Evolutionary conservation across 1,140 invertebrate species (phyloP).

Genomic region (Leptinotarsa lineolata): DNA sequence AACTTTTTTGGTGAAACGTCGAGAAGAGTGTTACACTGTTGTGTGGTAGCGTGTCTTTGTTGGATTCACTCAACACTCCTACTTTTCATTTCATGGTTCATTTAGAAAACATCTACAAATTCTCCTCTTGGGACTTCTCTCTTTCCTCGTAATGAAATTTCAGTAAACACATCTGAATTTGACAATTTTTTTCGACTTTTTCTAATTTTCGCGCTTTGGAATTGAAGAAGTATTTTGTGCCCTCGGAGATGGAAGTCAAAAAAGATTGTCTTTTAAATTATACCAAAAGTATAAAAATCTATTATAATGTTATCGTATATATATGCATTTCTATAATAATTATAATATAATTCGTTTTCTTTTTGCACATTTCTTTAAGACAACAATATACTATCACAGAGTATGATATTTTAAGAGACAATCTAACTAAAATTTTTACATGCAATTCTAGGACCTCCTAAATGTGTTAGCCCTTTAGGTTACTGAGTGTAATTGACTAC

Average conservation of each 20-base stretch:
- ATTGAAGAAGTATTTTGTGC: slow-evolving; percentile 10
- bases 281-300: slow-evolving; percentile 17
- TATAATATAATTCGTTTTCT: slow-evolving; percentile 27
- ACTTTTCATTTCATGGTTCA: background rate
- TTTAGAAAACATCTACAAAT: background rate
- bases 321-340: slow-evolving; percentile 27
- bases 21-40: background rate
- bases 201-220: background rate
- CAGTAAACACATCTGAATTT: background rate
- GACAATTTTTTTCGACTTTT: slow-evolving; percentile 2
- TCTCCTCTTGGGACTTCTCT: background rate
- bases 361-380: slow-evolving; percentile 29
- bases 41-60: too few species aligned
- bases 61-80: background rate
- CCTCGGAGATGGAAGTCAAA: slow-evolving; percentile 14
- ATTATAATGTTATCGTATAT: slow-evolving; percentile 28
- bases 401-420: slow-evolving; percentile 30
- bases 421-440: slow-evolving; percentile 26
- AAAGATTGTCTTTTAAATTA: slow-evolving; percentile 21
- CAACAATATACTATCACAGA: slow-evolving; percentile 32
- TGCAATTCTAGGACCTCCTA: slow-evolving; percentile 17
- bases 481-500: slow-evolving; percentile 30
- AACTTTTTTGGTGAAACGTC: too few species aligned
- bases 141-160: background rate
- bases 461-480: slow-evolving; percentile 27